Evolutionary conservation across 2,113 vertebrate species (phyloP), one percentile per base, ranked within the genome.

Genomic region (Brienomyrus brachyistius): DNA sequence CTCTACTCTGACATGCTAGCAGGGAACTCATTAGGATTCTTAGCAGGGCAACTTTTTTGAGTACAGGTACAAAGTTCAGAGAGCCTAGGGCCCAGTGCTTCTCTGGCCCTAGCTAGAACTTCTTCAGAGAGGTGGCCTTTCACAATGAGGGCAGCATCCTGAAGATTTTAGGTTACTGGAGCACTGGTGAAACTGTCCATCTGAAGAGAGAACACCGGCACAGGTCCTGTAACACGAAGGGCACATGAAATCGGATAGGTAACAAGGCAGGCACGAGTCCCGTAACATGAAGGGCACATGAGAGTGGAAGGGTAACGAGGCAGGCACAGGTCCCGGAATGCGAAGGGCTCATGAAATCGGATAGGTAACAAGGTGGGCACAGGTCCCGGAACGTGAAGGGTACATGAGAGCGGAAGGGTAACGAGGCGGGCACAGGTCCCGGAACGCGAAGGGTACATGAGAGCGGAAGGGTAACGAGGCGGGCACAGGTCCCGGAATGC

Each of bases 211-310:
- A 66, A 66, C n/a, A 59, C 2, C 2, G 21, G 23, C 0, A 3
- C 59, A 27, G 59, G 23, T 62, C 8, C 8, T 8, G 10, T 4
- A 54, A 19, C 5, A 17, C 5, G 2, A 56, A 56, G 19, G 54
- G 5, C 1, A 0, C 19, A 56, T 56, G 17, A 56, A 19, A 56
- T 17, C 0, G 1, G 54, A 56, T 0, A 19, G 54, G 5, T 21
- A 6, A 56, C 54, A 0, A 21, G 5, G 5, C 17, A 0, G 5
- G 52, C 0, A 0, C 52, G 21, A 17, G 5, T 56, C 5, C 17
- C 5, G 0, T 5, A 21, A 7, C 1, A 0, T 0, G 1, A 56
- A 56, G 4, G 19, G 19, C 0, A 1, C 0, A 56, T 56, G 0
- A 56, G 52, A 56, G 52, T 0, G 0, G 13, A 51, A 4, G 4